These are phyloP conservation scores for Poecilobothrus nobilitatus DNA, from an alignment of 2,888 invertebrate genomes.

Conservation along the genomic window DNA sequence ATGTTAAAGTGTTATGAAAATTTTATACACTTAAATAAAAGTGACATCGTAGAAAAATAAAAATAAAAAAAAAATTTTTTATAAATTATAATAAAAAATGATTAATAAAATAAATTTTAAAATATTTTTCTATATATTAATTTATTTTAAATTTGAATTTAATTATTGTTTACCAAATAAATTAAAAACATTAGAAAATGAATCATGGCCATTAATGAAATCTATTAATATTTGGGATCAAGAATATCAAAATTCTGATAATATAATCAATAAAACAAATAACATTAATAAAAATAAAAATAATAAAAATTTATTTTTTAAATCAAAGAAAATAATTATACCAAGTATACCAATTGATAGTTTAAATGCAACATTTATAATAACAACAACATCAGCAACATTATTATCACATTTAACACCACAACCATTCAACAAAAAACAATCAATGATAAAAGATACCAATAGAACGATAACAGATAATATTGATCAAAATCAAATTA, in stretches of 20 bases:
- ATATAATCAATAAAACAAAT: constrained; percentile 1
- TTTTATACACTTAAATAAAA: no score
- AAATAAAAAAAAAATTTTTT: no score
- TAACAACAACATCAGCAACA: not conserved
- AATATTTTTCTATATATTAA: not conserved
- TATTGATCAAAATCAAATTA: no score
- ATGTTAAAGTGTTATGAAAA: no score
- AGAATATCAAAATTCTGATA: not conserved
- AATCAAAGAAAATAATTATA: not conserved
- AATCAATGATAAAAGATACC: not conserved
- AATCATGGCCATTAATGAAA: constrained; percentile 36
- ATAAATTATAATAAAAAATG: not conserved
- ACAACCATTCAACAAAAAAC: not conserved
- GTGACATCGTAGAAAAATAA: no score
- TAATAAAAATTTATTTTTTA: not conserved
- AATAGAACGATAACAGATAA: no score
- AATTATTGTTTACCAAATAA: not conserved
- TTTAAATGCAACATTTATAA: not conserved
- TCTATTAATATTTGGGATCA: constrained; percentile 40
- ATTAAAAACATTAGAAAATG: constrained; percentile 14
- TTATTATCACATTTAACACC: not conserved
- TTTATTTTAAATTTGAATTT: not conserved
- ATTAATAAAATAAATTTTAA: constrained; percentile 10
- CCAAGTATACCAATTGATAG: no score
- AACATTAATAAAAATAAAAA: not conserved